phyloP scores from a whole-genome alignment of 2,888 invertebrate species.

The Chorisops tibialis region DNA sequence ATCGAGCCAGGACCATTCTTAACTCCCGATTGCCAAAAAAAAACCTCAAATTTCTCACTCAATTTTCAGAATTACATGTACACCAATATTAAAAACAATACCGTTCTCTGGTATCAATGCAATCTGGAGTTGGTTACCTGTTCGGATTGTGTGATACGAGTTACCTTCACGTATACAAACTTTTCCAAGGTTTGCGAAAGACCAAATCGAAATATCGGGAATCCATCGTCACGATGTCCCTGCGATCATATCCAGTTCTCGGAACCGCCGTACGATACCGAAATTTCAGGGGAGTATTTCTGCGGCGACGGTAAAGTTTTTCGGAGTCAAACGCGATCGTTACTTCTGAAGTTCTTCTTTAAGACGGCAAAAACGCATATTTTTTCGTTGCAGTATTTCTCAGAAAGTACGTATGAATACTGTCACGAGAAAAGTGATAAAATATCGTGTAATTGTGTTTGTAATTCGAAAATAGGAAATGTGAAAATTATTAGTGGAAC shows the following conservation, averaged over 20 bases:
- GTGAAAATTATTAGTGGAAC: conserved; percentile 55
- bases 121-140: conserved; percentile 67
- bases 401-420: conserved; percentile 57
- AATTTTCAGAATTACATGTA: conserved; percentile 13
- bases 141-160: conserved; percentile 61
- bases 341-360: conserved; percentile 60
- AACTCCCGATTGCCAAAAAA: too few species aligned
- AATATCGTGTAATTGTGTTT: not conserved
- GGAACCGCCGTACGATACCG: conserved; percentile 62
- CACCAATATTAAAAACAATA: conserved; percentile 12
- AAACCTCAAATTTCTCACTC: too few species aligned
- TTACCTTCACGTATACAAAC: conserved; percentile 48
- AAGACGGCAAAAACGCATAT: conserved; percentile 59
- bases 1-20: too few species aligned
- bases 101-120: conserved; percentile 54
- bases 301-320: conserved; percentile 58
- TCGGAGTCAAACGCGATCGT: conserved; percentile 59
- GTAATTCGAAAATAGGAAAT: conserved; percentile 54
- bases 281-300: conserved; percentile 58
- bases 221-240: conserved; percentile 47
- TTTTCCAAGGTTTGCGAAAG: conserved; percentile 48
- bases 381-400: conserved; percentile 62
- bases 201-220: conserved; percentile 39
- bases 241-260: conserved; percentile 65
- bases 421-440: not conserved